These are phyloP conservation scores for Numenius arquata DNA, from an alignment of 2,113 vertebrate genomes.

Conservation along the genomic window DNA sequence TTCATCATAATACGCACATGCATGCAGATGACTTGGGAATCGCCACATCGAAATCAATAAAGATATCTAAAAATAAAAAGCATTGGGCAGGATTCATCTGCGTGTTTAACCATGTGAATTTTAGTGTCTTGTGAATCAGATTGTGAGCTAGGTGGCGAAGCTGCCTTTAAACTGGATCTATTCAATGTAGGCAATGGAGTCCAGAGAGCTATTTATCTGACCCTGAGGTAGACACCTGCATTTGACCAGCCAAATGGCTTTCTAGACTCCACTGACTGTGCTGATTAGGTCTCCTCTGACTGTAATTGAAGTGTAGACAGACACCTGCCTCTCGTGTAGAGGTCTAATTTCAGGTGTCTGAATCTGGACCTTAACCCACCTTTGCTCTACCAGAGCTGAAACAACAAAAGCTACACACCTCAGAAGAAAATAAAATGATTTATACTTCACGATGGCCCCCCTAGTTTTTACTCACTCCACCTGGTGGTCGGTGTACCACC, in stretches of 20 bases:
- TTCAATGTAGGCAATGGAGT: background rate
- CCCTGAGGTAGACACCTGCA: background rate
- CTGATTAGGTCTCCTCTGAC: slow-evolving; percentile 41
- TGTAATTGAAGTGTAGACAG: slow-evolving; percentile 36
- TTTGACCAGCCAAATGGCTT: slow-evolving; percentile 40
- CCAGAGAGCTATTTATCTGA: background rate
- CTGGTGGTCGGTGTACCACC: background rate
- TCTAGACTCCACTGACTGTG: slow-evolving; percentile 26
- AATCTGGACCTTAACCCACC: background rate
- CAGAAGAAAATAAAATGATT: background rate
- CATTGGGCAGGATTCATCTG: background rate
- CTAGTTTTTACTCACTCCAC: background rate
- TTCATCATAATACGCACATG: background rate
- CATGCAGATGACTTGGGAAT: background rate
- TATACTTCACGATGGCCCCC: background rate
- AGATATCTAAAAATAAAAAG: background rate
- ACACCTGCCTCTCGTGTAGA: background rate
- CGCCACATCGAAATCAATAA: background rate
- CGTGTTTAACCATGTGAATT: background rate
- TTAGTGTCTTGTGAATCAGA: background rate
- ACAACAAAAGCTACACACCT: background rate
- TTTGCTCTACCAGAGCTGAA: background rate
- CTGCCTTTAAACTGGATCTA: background rate
- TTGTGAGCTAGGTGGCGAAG: background rate
- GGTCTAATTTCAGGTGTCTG: slow-evolving; percentile 26